Percentiles rank a stretch among this genome's conserved stretches.
phyloP scores from a whole-genome alignment of 2,888 invertebrate species.

The Morpho achilles region DNA sequence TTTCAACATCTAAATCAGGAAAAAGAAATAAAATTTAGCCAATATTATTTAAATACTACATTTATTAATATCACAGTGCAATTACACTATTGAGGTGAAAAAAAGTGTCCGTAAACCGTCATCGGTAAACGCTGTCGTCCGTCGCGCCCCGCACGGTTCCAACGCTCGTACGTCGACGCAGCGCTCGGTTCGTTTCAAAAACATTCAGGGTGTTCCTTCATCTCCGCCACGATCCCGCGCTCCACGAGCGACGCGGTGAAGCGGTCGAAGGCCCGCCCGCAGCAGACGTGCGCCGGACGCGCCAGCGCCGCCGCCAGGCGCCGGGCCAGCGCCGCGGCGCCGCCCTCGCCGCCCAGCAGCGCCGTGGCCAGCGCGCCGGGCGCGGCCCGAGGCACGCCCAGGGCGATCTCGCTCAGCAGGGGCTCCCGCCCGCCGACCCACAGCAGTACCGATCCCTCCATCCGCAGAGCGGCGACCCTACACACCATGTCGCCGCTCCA shows the following conservation, averaged over 20 bases:
- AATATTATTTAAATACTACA: too few relatives aligned
- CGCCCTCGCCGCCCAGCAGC: slow-evolving; percentile 29
- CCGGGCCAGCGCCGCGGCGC: slow-evolving; percentile 41
- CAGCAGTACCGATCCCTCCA: slow-evolving; percentile 49
- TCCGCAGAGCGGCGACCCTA: slow-evolving; percentile 43
- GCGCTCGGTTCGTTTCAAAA: slow-evolving; percentile 24
- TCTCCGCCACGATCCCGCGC: slow-evolving; percentile 43
- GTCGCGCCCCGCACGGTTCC: neutral
- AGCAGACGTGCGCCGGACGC: slow-evolving; percentile 46
- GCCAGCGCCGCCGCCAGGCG: slow-evolving; percentile 39
- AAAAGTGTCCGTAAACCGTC: too few relatives aligned
- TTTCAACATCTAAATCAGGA: too few relatives aligned
- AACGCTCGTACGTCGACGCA: neutral
- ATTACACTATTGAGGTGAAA: too few relatives aligned
- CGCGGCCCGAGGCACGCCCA: slow-evolving; percentile 38
- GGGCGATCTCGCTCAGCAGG: slow-evolving; percentile 37
- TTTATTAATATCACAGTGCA: too few relatives aligned
- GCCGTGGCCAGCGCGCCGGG: slow-evolving; percentile 27
- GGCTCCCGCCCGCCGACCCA: slow-evolving; percentile 46
- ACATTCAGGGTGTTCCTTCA: slow-evolving; percentile 44
- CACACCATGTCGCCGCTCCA: slow-evolving; percentile 49
- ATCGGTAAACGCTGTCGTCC: too few relatives aligned
- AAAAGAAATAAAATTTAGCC: too few relatives aligned
- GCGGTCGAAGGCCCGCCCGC: slow-evolving; percentile 41
- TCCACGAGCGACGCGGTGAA: slow-evolving; percentile 48